These are phyloP conservation scores for Pantala flavescens DNA, from an alignment of 1,140 invertebrate species.

Conservation along the genomic window DNA sequence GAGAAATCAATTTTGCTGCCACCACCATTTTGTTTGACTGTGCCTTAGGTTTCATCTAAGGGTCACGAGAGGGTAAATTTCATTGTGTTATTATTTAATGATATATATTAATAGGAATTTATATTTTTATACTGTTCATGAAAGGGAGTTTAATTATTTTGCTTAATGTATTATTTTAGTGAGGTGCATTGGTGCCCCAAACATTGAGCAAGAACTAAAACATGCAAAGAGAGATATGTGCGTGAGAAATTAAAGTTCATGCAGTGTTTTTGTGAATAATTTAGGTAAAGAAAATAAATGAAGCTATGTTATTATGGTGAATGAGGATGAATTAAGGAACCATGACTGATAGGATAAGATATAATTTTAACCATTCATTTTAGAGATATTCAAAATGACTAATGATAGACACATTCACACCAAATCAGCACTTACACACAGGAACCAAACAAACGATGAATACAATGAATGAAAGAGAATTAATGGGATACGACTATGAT, in stretches of 20 bases:
- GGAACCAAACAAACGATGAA: not conserved
- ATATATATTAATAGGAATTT: not conserved
- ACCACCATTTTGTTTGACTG: conserved; percentile 1
- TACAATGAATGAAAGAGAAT: not conserved
- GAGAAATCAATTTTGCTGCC: conserved; percentile 5
- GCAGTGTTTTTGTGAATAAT: not conserved
- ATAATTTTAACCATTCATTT: not conserved
- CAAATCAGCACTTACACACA: not conserved
- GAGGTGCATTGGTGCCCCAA: conserved; percentile 2
- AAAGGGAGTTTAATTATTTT: not conserved
- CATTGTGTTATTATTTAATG: not conserved
- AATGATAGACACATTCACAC: not conserved
- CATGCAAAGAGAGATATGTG: conserved; percentile 5
- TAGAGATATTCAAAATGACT: not conserved
- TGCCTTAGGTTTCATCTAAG: not conserved
- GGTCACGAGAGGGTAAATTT: not conserved
- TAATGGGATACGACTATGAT: not conserved
- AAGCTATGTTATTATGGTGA: not conserved
- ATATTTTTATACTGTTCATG: not conserved
- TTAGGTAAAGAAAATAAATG: not conserved
- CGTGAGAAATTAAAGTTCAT: not conserved
- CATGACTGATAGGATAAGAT: not conserved
- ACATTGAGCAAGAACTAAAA: not conserved
- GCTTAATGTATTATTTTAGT: not conserved
- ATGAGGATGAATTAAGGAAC: not conserved